Evolutionary conservation across 2,113 vertebrate species (phyloP).

Genomic region (Ctenodactylus gundi): DNA sequence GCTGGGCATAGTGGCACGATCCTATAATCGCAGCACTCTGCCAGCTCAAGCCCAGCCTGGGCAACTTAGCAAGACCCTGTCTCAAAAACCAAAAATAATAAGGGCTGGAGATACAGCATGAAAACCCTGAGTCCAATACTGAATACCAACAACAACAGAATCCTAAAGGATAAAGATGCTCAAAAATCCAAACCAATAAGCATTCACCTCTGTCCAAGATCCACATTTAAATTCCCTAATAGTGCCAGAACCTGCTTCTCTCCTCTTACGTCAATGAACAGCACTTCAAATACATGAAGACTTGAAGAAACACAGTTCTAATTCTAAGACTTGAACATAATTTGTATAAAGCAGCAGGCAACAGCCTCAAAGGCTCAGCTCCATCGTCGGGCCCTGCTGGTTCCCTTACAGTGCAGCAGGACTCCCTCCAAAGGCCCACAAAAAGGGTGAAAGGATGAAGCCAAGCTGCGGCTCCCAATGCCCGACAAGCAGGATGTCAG

Average conservation of each 20-base stretch:
- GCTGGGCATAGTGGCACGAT: too few relatives aligned
- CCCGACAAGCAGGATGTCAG: conserved; percentile 50
- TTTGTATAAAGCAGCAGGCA: conserved; percentile 69
- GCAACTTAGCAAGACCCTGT: too few relatives aligned
- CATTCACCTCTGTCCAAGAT: conserved; percentile 25
- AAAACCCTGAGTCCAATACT: too few relatives aligned
- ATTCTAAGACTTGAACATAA: conserved; percentile 58
- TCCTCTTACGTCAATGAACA: not conserved
- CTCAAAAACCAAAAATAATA: too few relatives aligned
- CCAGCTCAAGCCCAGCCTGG: too few relatives aligned
- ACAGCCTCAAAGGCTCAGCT: conserved; percentile 64
- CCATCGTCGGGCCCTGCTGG: not conserved
- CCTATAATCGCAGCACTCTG: too few relatives aligned
- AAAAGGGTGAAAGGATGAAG: conserved; percentile 58
- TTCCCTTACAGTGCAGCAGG: not conserved
- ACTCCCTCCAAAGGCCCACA: not conserved
- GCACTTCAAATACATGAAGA: not conserved
- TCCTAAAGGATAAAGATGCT: not conserved
- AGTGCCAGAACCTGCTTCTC: not conserved
- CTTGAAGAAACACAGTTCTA: conserved; percentile 44
- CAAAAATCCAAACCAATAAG: conserved; percentile 27
- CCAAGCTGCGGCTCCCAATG: conserved; percentile 28
- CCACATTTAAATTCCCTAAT: not conserved
- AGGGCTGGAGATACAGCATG: too few relatives aligned
- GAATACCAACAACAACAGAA: too few relatives aligned